These are phyloP conservation scores for Turdus rufiventris DNA, from an alignment of 2,113 vertebrate species.

Conservation along the genomic window DNA sequence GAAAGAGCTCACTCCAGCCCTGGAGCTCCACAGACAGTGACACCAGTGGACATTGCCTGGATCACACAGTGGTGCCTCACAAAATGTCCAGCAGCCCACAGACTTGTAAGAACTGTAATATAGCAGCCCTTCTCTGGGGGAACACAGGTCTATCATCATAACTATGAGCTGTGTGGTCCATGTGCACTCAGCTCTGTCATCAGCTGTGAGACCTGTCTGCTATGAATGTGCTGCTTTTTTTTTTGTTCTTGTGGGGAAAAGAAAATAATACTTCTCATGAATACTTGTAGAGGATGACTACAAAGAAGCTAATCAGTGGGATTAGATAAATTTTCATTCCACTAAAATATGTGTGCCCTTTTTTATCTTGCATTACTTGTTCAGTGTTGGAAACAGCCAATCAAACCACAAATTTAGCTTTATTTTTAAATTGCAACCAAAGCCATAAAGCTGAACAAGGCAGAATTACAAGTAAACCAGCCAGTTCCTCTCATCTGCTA, in stretches of 20 bases:
- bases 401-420: neutral
- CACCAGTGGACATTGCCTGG: neutral
- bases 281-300: neutral
- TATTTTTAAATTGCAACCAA: neutral
- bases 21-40: neutral
- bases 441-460: neutral
- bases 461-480: neutral
- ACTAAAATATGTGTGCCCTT: neutral
- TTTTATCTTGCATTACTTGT: neutral
- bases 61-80: neutral
- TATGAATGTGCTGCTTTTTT: neutral
- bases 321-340: neutral
- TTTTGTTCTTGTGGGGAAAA: no score
- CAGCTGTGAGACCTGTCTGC: neutral
- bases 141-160: neutral
- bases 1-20: neutral
- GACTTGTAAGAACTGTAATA: neutral
- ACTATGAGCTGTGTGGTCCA: neutral
- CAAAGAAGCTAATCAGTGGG: neutral
- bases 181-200: neutral
- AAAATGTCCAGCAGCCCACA: neutral
- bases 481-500: neutral
- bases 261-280: neutral
- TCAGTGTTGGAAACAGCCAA: neutral
- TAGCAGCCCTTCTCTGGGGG: neutral